Evolutionary conservation across 2,888 invertebrate species (phyloP), one percentile per base, ranked within the genome.

Genomic region (Halictus ligatus): DNA sequence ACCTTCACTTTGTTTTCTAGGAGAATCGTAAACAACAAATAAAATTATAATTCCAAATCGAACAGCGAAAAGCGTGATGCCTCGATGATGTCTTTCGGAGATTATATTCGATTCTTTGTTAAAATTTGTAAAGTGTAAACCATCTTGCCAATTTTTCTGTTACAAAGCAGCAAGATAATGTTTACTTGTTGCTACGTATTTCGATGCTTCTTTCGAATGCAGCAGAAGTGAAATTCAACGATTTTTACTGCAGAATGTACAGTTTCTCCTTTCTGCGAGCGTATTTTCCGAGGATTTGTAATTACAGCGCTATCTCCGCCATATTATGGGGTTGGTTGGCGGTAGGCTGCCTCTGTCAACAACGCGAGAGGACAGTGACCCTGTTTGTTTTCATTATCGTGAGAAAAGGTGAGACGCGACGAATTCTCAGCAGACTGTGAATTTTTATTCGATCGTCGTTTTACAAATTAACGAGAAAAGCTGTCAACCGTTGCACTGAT

Each of bases 261-360:
- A 0, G 64, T 67, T 8, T 29, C 15, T 35, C 8, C 35, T 35
- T 8, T 67, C 67, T 67, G 67, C 18, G 35, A 1, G 35, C 18
- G 7, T 18, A 4, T 67, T 35, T 29, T 8, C 18, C 3, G 67
- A 35, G 35, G 29, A 67, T 67, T 35, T 67, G 35, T 67, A 67
- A 67, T 67, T 67, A 35, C 35, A 67, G 67, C 67, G 67, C 1
- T 67, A 67, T 67, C 67, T 35, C 18, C 3, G 67, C 8, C 4
- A 35, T 67, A 35, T 67, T 35, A 67, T 67, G 7, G 67, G 67
- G 67, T 67, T 67, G 67, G 64, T 64, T 25, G 67, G 10, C 67
- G 3, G 35, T 67, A 35, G 67, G 35, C 67, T 35, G 67, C 15
- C 67, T 67, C 29, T 10, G 67, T 67, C 67, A 67, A 67, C 67